Evolutionary conservation across 1,140 invertebrate species (phyloP).

Genomic region (Apis laboriosa): DNA sequence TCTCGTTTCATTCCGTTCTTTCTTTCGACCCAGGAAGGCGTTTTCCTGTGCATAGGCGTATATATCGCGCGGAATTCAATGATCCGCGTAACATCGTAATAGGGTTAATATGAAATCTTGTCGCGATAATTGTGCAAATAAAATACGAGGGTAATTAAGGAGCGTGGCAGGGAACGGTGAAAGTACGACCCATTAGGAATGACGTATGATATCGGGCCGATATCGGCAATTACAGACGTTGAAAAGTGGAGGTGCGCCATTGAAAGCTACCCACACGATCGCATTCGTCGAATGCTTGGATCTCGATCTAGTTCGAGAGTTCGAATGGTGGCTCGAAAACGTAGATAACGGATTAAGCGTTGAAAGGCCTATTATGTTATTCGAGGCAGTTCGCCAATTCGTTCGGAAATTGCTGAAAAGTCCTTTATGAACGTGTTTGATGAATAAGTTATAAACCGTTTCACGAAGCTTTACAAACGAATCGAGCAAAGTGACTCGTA

Average conservation of each 20-base stretch:
- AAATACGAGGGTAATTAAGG: slow-evolving; percentile 29
- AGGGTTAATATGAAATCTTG: slow-evolving; percentile 2
- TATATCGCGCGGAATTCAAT: not conserved
- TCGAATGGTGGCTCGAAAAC: not conserved
- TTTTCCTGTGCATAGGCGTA: not conserved
- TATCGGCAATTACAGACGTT: slow-evolving; percentile 17
- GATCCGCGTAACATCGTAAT: not conserved
- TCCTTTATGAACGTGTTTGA: too few relatives aligned
- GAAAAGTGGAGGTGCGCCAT: slow-evolving; percentile 17
- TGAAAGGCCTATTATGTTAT: too few relatives aligned
- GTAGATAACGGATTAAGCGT: too few relatives aligned
- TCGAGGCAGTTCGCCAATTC: too few relatives aligned
- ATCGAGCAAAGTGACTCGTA: too few relatives aligned
- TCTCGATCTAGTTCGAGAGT: not conserved
- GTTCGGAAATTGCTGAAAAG: too few relatives aligned
- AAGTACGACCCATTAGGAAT: slow-evolving; percentile 29
- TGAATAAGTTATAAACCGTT: too few relatives aligned
- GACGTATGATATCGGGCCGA: slow-evolving; percentile 6
- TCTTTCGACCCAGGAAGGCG: not conserved
- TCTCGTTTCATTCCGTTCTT: too few relatives aligned
- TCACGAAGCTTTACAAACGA: too few relatives aligned
- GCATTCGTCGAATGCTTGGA: not conserved
- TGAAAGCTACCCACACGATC: slow-evolving; percentile 26
- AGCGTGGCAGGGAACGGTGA: slow-evolving; percentile 7
- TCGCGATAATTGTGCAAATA: slow-evolving; percentile 13